Evolutionary conservation across 1,140 invertebrate genomes (phyloP).

Genomic region (Acyrthosiphon pisum): DNA sequence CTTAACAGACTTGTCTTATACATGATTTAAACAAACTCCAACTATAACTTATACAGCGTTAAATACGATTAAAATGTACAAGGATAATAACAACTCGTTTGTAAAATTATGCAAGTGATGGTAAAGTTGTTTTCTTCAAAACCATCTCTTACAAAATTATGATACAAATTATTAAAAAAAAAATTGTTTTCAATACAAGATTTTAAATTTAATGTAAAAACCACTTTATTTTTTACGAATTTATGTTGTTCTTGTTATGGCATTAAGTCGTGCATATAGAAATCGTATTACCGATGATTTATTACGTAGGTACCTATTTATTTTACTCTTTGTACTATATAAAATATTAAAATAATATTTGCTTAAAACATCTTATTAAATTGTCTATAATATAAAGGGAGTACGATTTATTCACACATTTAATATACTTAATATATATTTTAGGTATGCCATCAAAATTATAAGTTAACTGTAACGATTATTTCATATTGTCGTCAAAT

Average conservation of each 20-base stretch:
- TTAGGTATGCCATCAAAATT: not conserved
- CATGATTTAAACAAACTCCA: not conserved
- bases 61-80: not conserved
- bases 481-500: not conserved
- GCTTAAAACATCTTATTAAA: not conserved
- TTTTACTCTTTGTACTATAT: not conserved
- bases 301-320: not conserved
- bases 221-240: not conserved
- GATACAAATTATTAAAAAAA: not conserved
- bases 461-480: not conserved
- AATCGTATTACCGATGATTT: not conserved
- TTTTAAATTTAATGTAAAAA: not conserved
- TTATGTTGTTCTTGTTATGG: not conserved
- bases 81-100: slow-evolving; percentile 26
- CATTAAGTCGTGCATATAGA: not conserved
- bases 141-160: slow-evolving; percentile 11
- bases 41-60: not conserved
- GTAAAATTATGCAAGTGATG: slow-evolving; percentile 15
- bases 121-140: not conserved
- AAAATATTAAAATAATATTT: slow-evolving; percentile 2
- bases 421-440: not conserved
- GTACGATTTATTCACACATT: not conserved
- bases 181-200: not conserved
- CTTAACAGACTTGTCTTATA: not conserved
- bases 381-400: not conserved